These are phyloP conservation scores for Xylota segnis DNA, from an alignment of 2,888 invertebrate genomes.

Conservation along the genomic window DNA sequence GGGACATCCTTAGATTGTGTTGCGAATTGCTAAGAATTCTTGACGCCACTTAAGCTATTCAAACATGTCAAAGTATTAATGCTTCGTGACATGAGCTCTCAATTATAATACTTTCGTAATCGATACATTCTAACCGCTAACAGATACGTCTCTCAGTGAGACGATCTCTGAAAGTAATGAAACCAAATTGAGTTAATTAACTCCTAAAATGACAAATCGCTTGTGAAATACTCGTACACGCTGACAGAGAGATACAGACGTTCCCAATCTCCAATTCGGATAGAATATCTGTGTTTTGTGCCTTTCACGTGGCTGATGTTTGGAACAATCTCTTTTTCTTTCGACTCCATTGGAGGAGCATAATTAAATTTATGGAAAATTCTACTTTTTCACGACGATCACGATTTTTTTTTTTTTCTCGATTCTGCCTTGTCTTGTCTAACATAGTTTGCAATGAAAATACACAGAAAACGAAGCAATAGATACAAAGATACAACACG, in stretches of 20 bases:
- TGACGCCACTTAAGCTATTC: constrained; percentile 20
- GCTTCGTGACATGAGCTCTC: constrained; percentile 29
- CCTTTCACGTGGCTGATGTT: constrained; percentile 48
- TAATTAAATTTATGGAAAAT: constrained; percentile 71
- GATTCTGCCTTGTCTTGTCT: constrained; percentile 6
- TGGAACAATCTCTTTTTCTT: constrained; percentile 49
- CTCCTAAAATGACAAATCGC: constrained; percentile 61
- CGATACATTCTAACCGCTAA: background rate
- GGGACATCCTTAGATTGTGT: constrained; percentile 14
- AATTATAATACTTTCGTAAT: constrained; percentile 32
- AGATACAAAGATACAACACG: constrained; percentile 37
- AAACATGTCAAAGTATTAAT: background rate
- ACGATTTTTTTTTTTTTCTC: constrained; percentile 39
- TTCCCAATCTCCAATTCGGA: constrained; percentile 38
- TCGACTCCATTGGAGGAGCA: constrained; percentile 8
- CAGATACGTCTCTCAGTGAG: background rate
- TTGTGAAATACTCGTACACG: constrained; percentile 47
- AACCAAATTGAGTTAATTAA: constrained; percentile 56
- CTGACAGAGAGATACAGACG: background rate
- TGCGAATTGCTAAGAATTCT: constrained; percentile 34
- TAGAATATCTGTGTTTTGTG: constrained; percentile 31
- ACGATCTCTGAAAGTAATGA: constrained; percentile 22
- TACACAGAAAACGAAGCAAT: background rate
- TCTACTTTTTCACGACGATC: constrained; percentile 59
- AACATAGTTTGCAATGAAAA: constrained; percentile 58